Base-by-base conservation (phyloP, 2,113 vertebrate species). In the Platanista minor region DNA sequence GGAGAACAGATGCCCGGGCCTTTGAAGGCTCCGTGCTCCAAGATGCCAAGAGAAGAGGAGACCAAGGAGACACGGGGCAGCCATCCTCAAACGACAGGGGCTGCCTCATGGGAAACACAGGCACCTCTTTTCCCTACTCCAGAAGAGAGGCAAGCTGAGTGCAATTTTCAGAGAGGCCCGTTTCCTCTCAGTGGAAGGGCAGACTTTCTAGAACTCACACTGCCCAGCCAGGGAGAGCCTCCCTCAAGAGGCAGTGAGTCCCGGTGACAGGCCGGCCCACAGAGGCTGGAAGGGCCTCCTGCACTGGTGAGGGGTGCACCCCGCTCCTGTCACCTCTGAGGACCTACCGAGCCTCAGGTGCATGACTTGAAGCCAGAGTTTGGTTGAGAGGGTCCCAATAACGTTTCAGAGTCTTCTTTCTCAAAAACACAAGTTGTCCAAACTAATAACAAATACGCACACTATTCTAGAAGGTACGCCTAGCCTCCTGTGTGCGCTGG, bases 221-320 rank as follows among this genome's bases (percentile, higher is more conserved):
- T 46, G 59, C 61, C 31, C 29, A 5, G 2, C 1, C 4, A 15
- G 6, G 18, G 41, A 62, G 41, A 78, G 74, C 15, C 49, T 36
- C 39, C 89, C 23, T 9, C 41, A 13, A 14, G 93, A 43, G 81
- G 21, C 10, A 6, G 15, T 6, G 31, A 54, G 6, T 8, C 36
- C 87, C 59, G 1, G 1, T 49, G 62, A 23, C 1, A 11, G 1
- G 15, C 18, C 9, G 1, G 9, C 49, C 25, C 23, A 0, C 33
- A 78, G 75, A 86, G 15, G 25, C 59, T 6, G 6, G 1, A 1
- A 10, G 52, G 15, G 23, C 49, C 15, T 14, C 86, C 27, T 9
- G 18, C 39, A 15, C 13, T 2, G 11, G 15, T 25, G 11, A 46
- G 33, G 9, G 23, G 14, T 6, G 41, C 20, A n/a, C 31, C 2